phyloP scores from a whole-genome alignment of 2,113 vertebrate genomes.

The Oryzias melastigma region DNA sequence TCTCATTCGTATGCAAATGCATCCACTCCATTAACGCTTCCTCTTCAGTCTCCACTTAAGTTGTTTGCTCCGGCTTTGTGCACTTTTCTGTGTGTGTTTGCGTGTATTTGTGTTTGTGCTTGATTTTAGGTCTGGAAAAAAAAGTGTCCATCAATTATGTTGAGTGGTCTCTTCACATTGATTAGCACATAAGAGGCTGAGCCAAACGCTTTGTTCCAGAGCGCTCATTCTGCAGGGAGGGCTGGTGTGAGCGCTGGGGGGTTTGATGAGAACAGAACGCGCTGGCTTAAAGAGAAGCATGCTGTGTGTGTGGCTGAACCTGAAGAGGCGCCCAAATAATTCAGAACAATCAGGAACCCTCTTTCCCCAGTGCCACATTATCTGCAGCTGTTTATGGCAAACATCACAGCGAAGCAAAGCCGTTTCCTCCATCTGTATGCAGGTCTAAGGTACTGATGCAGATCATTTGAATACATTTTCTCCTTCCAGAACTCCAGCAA shows the following conservation, averaged over 20 bases:
- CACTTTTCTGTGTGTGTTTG: neutral
- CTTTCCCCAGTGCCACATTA: constrained; percentile 1
- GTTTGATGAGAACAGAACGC: constrained; percentile 13
- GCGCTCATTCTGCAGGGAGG: constrained; percentile 9
- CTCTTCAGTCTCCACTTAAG: constrained; percentile 38
- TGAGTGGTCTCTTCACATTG: constrained; percentile 57
- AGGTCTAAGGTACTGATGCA: neutral
- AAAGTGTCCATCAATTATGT: constrained; percentile 50
- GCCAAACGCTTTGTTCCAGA: constrained; percentile 49
- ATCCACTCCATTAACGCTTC: constrained; percentile 13
- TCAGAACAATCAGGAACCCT: constrained; percentile 1
- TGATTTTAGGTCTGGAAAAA: constrained; percentile 1
- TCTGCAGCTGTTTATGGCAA: constrained; percentile 9
- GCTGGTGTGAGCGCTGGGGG: constrained; percentile 14
- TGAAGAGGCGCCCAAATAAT: constrained; percentile 1
- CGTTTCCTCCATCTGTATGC: constrained; percentile 4
- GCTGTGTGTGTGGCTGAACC: constrained; percentile 8
- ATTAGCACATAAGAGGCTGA: constrained; percentile 57
- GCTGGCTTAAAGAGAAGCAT: neutral
- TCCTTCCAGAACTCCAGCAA: too few relatives aligned
- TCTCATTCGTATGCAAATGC: constrained; percentile 45
- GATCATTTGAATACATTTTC: neutral
- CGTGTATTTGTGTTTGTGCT: neutral
- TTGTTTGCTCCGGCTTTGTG: constrained; percentile 14
- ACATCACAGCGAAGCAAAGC: neutral